A percentile compares a stretch with the other conserved stretches of the same genome.
phyloP scores from a whole-genome alignment of 2,113 vertebrate species.

The Amblyopsis rosae region DNA sequence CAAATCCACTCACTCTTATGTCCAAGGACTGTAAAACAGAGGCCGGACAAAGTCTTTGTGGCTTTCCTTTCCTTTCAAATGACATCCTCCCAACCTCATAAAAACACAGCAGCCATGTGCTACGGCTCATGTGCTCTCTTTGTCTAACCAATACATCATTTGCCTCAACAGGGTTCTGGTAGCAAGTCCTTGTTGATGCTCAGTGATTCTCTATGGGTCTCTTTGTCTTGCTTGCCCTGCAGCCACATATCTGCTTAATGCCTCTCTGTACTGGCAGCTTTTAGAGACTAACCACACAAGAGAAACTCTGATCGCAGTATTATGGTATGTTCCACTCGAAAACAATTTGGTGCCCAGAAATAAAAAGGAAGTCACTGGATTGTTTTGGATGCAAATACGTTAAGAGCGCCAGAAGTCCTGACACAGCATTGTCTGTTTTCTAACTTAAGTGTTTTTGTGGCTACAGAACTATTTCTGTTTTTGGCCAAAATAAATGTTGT shows the following conservation, averaged over 20 bases:
- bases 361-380: slow-evolving; percentile 25
- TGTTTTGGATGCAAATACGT: slow-evolving; percentile 28
- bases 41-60: slow-evolving; percentile 17
- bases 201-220: background rate
- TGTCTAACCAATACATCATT: background rate
- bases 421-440: slow-evolving; percentile 31
- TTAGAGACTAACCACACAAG: slow-evolving; percentile 16
- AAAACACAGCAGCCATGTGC: slow-evolving; percentile 30
- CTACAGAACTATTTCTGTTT: slow-evolving; percentile 33
- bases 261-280: slow-evolving; percentile 14
- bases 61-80: slow-evolving; percentile 41
- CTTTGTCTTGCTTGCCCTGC: slow-evolving; percentile 12
- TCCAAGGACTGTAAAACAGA: slow-evolving; percentile 7
- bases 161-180: background rate
- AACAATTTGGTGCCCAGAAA: slow-evolving; percentile 24
- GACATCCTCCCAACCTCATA: slow-evolving; percentile 15
- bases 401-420: slow-evolving; percentile 17
- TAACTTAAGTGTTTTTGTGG: slow-evolving; percentile 29
- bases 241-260: slow-evolving; percentile 10
- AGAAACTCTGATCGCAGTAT: slow-evolving; percentile 14
- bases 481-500: slow-evolving; percentile 3
- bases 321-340: slow-evolving; percentile 16
- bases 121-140: slow-evolving; percentile 5
- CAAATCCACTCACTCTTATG: slow-evolving; percentile 19
- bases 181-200: background rate